Evolutionary conservation across 2,888 invertebrate species (phyloP), one percentile per base, ranked within the genome.

Genomic region (Drosophila nr. medialis): DNA sequence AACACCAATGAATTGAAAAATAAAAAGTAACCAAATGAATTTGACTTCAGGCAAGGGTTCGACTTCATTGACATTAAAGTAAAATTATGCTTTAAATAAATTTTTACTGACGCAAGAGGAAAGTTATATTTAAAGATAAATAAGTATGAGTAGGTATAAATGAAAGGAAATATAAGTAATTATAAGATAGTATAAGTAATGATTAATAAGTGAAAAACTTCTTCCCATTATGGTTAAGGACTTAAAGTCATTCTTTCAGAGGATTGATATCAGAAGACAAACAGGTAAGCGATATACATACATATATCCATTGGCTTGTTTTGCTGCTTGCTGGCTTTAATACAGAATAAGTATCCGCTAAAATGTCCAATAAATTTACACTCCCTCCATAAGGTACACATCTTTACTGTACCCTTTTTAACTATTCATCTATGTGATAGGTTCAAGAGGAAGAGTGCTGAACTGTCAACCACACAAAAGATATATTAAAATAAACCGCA

Each of bases 401-500:
- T 21, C 18, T 13, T 34, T 30, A 11, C n/a, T 36, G 6, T 2
- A 29, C 38, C 8, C 7, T 2, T n/a, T 24, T 11, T 8, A 18
- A 2, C 21, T 8, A 66, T 34, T 24, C 42, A 24, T 30, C 15
- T 24, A 21, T 10, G 1, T 51, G 48, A 27, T 53, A 40, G 36
- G 45, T 40, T 34, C 36, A 30, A 5, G 27, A 30, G 13, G n/a
- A 10, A 21, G 27, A 24, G 15, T 50, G 34, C 42, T n/a, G 67
- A 45, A 63, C 36, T 74, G 58, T 61, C 63, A 74, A 59, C 27
- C 42, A 21, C 21, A 29, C 36, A 55, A 38, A 49, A 34, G n/a
- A 45, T 38, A 36, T 36, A 71, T 53, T 48, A 24, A 76, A 70
- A 75, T 60, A 64, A 40, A 56, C 27, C 5, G 56, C 45, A 38